Evolutionary conservation across 2,888 invertebrate genomes (phyloP).

Genomic region (Habrosyne pyritoides): DNA sequence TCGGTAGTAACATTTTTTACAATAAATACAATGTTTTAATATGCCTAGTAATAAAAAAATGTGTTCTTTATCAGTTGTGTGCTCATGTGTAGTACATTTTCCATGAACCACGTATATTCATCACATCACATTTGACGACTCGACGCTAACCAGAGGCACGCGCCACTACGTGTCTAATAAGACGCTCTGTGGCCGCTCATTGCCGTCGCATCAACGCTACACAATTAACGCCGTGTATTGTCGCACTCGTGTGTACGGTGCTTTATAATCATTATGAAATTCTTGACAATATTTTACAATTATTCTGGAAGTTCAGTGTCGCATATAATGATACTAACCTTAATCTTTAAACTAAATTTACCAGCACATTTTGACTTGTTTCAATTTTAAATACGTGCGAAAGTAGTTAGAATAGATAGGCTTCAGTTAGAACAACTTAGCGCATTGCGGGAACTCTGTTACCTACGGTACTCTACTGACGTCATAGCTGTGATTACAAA

Average conservation of each 20-base stretch:
- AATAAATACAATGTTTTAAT: too few relatives aligned
- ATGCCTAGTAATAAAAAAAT: too few relatives aligned
- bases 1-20: too few relatives aligned
- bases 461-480: slow-evolving; percentile 7
- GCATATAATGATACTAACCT: too few relatives aligned
- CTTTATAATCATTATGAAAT: slow-evolving; percentile 33
- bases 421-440: slow-evolving; percentile 1
- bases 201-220: slow-evolving; percentile 52
- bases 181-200: slow-evolving; percentile 70
- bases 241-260: slow-evolving; percentile 42
- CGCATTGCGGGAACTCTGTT: slow-evolving; percentile 7
- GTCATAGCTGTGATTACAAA: slow-evolving; percentile 17
- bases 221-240: slow-evolving; percentile 63
- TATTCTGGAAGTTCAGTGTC: not conserved
- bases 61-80: too few relatives aligned
- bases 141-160: slow-evolving; percentile 52
- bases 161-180: slow-evolving; percentile 75
- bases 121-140: slow-evolving; percentile 55
- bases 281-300: not conserved
- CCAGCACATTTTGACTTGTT: too few relatives aligned
- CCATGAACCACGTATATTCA: slow-evolving; percentile 39
- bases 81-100: slow-evolving; percentile 30
- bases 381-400: not conserved
- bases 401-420: not conserved
- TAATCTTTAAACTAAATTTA: too few relatives aligned